Conservation (phyloP, 1,140 invertebrate species). For the Diorhabda sublineata region DNA sequence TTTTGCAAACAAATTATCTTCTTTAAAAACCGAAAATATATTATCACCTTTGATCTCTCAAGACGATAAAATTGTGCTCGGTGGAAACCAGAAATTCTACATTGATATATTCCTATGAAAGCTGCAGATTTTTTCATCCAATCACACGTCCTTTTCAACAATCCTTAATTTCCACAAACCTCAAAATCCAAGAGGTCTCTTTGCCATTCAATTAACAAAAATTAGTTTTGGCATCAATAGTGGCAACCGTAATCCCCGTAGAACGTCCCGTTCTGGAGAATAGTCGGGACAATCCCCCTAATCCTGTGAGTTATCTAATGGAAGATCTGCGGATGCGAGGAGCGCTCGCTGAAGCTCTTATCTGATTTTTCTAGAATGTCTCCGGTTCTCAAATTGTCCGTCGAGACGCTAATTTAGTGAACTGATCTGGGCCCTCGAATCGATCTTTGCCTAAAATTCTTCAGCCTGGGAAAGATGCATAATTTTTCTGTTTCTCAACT, state of each 20-base stretch:
- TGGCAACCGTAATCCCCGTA: neutral
- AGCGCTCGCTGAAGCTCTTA: slow-evolving; percentile 21
- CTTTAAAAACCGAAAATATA: too few relatives aligned
- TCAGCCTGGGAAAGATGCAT: slow-evolving; percentile 41
- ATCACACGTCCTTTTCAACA: neutral
- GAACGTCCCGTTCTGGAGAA: slow-evolving; percentile 7
- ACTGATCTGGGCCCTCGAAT: slow-evolving; percentile 4
- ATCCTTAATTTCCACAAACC: slow-evolving; percentile 11
- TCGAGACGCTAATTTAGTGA: slow-evolving; percentile 15
- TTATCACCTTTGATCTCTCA: too few relatives aligned
- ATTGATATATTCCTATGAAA: too few relatives aligned
- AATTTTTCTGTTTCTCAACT: slow-evolving; percentile 1
- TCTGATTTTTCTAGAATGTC: slow-evolving; percentile 25
- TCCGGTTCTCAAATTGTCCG: slow-evolving; percentile 5
- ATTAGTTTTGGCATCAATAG: slow-evolving; percentile 4
- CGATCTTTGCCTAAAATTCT: neutral
- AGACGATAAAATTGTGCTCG: too few relatives aligned
- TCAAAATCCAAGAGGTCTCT: neutral
- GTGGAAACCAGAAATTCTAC: too few relatives aligned
- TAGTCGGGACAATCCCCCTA: slow-evolving; percentile 9
- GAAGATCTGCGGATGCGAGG: slow-evolving; percentile 18
- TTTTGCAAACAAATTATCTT: too few relatives aligned
- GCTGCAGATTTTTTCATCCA: neutral
- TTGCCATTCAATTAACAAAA: slow-evolving; percentile 14
- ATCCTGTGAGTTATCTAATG: slow-evolving; percentile 21